Evolutionary conservation across 2,888 invertebrate genomes (phyloP).

Genomic region (Scaptomyza flava): DNA sequence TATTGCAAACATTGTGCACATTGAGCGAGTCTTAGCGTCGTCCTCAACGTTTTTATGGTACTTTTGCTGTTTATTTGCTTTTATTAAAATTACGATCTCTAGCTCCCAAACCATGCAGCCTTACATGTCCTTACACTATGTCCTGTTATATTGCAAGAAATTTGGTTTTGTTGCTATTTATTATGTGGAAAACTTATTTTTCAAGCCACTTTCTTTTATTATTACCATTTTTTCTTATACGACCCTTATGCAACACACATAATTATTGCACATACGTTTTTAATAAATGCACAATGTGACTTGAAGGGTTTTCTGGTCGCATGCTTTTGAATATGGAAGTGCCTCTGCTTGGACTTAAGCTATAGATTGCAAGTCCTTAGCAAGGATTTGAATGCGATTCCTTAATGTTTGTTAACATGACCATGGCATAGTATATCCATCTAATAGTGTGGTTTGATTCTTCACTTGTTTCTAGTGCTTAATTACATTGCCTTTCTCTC

Average conservation of each 20-base stretch:
- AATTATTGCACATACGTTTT: constrained; percentile 13
- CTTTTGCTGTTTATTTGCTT: constrained; percentile 61
- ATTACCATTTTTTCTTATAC: constrained; percentile 47
- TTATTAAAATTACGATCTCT: constrained; percentile 64
- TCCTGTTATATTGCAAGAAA: constrained; percentile 46
- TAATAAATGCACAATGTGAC: constrained; percentile 48
- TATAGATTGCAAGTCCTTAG: no score
- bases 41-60: constrained; percentile 57
- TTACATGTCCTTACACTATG: constrained; percentile 13
- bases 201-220: constrained; percentile 50
- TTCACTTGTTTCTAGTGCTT: not conserved
- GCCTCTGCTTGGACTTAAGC: not conserved
- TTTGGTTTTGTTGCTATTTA: constrained; percentile 67
- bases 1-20: constrained; percentile 55
- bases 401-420: not conserved
- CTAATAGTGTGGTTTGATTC: not conserved
- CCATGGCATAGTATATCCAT: not conserved
- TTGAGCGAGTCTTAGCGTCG: constrained; percentile 5
- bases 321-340: constrained; percentile 14
- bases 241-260: not conserved
- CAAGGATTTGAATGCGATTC: not conserved
- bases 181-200: constrained; percentile 69
- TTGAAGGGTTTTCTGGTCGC: constrained; percentile 14
- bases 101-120: constrained; percentile 11
- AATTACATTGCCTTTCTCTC: not conserved